These are phyloP conservation scores for Atta texana DNA, from an alignment of 1,140 invertebrate genomes.

Conservation along the genomic window DNA sequence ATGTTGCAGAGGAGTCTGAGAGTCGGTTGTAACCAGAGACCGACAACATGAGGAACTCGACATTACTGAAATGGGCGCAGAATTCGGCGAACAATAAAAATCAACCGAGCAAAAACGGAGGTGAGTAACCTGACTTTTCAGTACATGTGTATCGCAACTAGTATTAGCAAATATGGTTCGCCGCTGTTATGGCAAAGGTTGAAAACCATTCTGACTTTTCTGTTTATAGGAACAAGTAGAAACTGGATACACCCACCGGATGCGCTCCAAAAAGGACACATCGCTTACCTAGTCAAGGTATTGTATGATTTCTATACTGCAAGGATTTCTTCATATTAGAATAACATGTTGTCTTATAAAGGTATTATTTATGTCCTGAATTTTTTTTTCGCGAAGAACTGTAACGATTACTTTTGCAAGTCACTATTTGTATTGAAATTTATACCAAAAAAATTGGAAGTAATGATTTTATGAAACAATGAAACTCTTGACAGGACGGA, in stretches of 20 bases:
- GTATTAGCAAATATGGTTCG: constrained; percentile 23
- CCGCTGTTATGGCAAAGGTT: constrained; percentile 12
- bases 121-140: neutral
- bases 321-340: neutral
- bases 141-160: neutral
- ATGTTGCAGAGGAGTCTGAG: constrained; percentile 76
- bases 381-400: neutral
- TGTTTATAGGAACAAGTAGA: constrained; percentile 85
- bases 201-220: constrained; percentile 68
- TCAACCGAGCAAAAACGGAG: constrained; percentile 84
- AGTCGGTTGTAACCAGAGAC: constrained; percentile 63
- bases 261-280: constrained; percentile 96
- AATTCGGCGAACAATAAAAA: constrained; percentile 87
- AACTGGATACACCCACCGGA: constrained; percentile 98
- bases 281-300: constrained; percentile 98
- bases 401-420: neutral
- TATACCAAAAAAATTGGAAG: neutral
- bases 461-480: neutral
- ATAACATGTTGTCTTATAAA: neutral
- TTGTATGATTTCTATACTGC: neutral
- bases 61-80: constrained; percentile 88
- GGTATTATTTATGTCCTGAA: neutral
- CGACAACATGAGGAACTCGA: constrained; percentile 87
- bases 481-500: neutral
- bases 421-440: neutral